Percentiles rank a stretch among this genome's conserved stretches.
Conservation (phyloP, 23 tunicate genomes). For the Halocynthia aurantium region DNA sequence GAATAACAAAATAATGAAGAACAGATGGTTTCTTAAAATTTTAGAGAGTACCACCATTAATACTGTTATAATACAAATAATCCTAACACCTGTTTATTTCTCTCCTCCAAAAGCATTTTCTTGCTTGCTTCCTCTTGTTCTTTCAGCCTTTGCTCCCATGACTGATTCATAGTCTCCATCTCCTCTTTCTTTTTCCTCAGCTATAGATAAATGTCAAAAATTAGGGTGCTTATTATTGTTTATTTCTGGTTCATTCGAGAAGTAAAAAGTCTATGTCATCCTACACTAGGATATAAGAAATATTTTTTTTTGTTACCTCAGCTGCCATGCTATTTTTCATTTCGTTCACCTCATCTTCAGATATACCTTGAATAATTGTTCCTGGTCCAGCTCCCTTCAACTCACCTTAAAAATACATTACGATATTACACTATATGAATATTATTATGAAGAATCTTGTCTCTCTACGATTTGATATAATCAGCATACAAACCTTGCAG, state of each 20-base stretch:
- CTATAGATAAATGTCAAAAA: conserved; percentile 9
- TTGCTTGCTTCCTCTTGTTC: conserved; percentile 46
- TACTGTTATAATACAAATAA: too few relatives aligned
- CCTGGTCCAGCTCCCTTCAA: conserved; percentile 41
- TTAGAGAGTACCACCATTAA: too few relatives aligned
- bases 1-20: neutral
- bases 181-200: conserved; percentile 69
- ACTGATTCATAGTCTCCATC: conserved; percentile 72
- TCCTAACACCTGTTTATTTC: conserved; percentile 47
- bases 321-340: conserved; percentile 59
- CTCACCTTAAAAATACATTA: conserved; percentile 26
- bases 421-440: neutral
- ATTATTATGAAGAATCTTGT: neutral
- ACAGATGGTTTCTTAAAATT: neutral
- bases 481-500: conserved; percentile 44
- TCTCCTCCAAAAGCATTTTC: conserved; percentile 48
- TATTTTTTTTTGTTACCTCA: conserved; percentile 27
- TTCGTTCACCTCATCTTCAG: conserved; percentile 84
- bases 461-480: neutral
- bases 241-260: too few relatives aligned
- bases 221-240: too few relatives aligned
- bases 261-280: too few relatives aligned
- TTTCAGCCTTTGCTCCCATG: conserved; percentile 85
- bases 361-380: conserved; percentile 67
- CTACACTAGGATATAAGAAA: too few relatives aligned